Conservation (phyloP, 2,888 invertebrate species). For the Latrodectus elegans region DNA sequence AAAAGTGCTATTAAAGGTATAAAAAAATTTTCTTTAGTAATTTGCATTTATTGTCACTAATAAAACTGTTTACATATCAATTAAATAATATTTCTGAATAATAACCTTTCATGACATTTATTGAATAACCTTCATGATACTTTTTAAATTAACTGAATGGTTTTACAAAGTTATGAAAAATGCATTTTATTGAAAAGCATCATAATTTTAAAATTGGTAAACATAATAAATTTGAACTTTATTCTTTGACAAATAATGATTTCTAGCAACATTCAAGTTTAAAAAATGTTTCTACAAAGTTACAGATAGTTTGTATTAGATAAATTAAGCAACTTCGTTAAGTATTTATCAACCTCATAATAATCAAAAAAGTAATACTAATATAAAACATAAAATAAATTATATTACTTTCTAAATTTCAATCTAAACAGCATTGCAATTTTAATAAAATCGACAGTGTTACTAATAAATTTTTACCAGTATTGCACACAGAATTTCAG, state of each 20-base stretch:
- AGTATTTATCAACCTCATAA: not conserved
- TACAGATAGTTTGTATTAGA: not conserved
- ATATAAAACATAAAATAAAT: not conserved
- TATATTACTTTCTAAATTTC: not conserved
- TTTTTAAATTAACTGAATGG: too few species aligned
- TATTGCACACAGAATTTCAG: conserved; percentile 93
- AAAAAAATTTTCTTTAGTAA: too few species aligned
- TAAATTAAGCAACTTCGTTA: not conserved
- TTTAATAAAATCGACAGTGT: not conserved
- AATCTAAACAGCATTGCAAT: not conserved
- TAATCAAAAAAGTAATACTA: not conserved
- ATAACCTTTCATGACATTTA: too few species aligned
- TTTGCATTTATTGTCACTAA: too few species aligned
- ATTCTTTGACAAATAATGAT: not conserved
- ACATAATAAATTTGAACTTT: not conserved
- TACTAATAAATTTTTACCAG: conserved; percentile 78
- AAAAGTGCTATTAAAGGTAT: too few species aligned
- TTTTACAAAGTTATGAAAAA: too few species aligned
- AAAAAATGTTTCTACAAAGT: not conserved
- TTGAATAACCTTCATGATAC: too few species aligned
- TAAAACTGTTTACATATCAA: too few species aligned
- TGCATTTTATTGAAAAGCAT: too few species aligned
- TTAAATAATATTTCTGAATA: too few species aligned
- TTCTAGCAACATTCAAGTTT: not conserved
- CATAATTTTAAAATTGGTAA: too few species aligned